phyloP scores from a whole-genome alignment of 2,113 vertebrate species.

The Saguinus midas region DNA sequence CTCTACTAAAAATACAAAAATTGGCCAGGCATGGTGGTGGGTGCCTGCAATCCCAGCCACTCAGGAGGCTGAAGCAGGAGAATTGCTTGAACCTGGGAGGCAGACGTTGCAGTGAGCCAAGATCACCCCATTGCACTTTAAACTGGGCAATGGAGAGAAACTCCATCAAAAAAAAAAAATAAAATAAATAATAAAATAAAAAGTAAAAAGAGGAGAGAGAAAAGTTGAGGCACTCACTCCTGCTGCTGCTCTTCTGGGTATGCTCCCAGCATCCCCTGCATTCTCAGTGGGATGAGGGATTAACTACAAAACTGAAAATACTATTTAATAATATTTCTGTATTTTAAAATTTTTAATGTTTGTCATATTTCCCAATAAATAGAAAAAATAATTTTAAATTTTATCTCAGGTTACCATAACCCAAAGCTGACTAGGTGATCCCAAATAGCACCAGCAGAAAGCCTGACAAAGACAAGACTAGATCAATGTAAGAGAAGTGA shows the following conservation, averaged over 20 bases:
- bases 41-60: too few species aligned
- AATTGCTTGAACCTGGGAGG: too few species aligned
- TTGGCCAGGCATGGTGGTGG: too few species aligned
- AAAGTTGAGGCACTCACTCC: accelerated
- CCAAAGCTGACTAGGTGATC: background rate
- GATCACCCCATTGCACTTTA: too few species aligned
- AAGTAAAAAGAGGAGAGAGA: too few species aligned
- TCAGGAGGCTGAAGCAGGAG: too few species aligned
- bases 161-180: too few species aligned
- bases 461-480: constrained; percentile 44
- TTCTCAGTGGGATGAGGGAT: background rate
- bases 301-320: background rate
- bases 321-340: background rate
- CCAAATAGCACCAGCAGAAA: constrained; percentile 12
- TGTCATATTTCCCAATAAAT: background rate
- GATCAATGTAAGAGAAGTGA: constrained; percentile 39
- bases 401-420: background rate
- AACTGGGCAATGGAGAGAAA: too few species aligned
- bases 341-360: background rate
- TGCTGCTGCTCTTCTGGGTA: background rate
- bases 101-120: too few species aligned
- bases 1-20: too few species aligned
- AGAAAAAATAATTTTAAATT: background rate
- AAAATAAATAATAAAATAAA: too few species aligned
- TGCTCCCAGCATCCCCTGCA: background rate